Base-by-base conservation (phyloP, 2,113 vertebrate genomes). In the Vanacampus margaritifer region DNA sequence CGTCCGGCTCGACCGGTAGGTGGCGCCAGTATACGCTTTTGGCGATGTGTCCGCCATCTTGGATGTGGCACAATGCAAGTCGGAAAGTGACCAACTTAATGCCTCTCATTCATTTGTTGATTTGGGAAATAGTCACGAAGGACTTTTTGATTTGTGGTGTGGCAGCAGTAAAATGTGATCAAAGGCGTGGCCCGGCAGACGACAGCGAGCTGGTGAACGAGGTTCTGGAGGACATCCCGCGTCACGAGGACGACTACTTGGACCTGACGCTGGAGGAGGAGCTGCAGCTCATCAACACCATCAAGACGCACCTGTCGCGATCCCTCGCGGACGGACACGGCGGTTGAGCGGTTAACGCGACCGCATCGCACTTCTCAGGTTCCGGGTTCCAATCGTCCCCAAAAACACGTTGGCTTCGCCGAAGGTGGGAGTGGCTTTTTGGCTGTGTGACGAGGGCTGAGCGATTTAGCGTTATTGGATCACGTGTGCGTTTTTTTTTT, bases 191-290 rank as follows among this genome's bases (percentile, higher is more conserved):
- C 10, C 28, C 36, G 36, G 37, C 87, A 94, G 94, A 91, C 83
- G 95, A 98, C n/a, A 86, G 73, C 0, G 93, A 97, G 80, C 87
- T 94, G 19, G 92, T 99, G 61, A 96, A 93, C 19, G 96, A 98
- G 84, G 93, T 97, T 11, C 46, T 98, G 75, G 94, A 94, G 62
- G 96, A 98, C 83, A 95, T 99, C 36, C 93, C 96, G 1, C 92
- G 89, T 17, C 95, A 98, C 0, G 96, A 99, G 80, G 97, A 99
- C 65, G 97, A 99, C 67, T 97, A 99, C 75, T 92, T 99, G 48
- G 95, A 99, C 84, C 89, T 95, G 68, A 97, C 94, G 0, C 92
- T 99, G 78, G 96, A 99, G 75, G 97, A 99, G 11, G 97, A 99
- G 79, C 89, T 87, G 5, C 74, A 93, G 51, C 89, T 96, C 54